Conservation (phyloP, 2,797 vertebrate species). For the Pelodytes ibericus region DNA sequence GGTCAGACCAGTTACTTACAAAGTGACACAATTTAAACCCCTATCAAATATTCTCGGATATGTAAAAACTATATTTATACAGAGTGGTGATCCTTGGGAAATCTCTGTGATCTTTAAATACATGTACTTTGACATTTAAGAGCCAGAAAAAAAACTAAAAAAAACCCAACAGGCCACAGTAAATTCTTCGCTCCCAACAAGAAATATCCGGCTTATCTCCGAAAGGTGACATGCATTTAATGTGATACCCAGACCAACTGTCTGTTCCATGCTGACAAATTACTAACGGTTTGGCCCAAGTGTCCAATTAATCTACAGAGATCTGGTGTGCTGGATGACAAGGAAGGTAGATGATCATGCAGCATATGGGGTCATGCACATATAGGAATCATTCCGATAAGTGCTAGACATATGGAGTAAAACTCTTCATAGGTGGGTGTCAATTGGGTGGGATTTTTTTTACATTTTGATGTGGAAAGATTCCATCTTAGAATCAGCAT, state of each 20-base stretch:
- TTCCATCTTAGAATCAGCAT: too few species aligned
- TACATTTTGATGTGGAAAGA: too few species aligned
- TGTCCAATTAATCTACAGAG: not conserved
- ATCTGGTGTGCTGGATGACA: too few species aligned
- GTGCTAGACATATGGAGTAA: too few species aligned
- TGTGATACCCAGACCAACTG: not conserved
- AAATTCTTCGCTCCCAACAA: not conserved
- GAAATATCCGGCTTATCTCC: not conserved
- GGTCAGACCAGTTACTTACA: conserved; percentile 3
- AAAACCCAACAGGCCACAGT: not conserved
- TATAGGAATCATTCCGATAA: too few species aligned
- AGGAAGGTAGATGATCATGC: too few species aligned
- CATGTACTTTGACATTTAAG: conserved; percentile 23
- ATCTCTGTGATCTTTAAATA: not conserved
- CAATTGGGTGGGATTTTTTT: too few species aligned
- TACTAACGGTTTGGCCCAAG: not conserved
- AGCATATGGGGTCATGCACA: too few species aligned
- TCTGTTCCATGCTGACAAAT: not conserved
- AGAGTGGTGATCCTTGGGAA: conserved; percentile 1
- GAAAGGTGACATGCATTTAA: not conserved
- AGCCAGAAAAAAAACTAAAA: too few species aligned
- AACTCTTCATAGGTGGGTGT: too few species aligned
- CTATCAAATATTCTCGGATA: conserved; percentile 16
- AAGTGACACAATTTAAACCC: conserved; percentile 24
- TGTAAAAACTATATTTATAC: conserved; percentile 1